phyloP scores from a whole-genome alignment of 2,888 invertebrate species.

The Ametastegia equiseti region DNA sequence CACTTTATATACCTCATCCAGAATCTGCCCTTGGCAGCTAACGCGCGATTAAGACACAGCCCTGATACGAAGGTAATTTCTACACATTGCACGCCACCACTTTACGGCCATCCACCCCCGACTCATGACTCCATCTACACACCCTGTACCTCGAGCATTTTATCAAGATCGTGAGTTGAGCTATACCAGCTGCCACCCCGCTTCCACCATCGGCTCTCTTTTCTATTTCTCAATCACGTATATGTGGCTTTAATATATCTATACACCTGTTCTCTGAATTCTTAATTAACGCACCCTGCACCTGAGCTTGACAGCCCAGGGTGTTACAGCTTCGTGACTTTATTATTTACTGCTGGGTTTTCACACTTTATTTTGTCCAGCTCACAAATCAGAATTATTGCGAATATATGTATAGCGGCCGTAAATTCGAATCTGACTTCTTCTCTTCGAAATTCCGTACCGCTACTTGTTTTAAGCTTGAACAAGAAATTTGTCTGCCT shows the following conservation, averaged over 20 bases:
- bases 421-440: too few species aligned
- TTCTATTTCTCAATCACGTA: conserved; percentile 43
- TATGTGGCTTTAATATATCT: neutral
- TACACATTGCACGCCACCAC: conserved; percentile 45
- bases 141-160: conserved; percentile 1
- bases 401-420: too few species aligned
- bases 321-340: neutral
- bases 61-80: conserved; percentile 38
- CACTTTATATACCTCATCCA: neutral
- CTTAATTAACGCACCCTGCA: neutral
- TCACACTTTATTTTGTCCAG: neutral
- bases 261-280: conserved; percentile 4
- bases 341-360: neutral
- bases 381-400: too few species aligned
- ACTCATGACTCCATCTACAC: neutral
- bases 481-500: neutral
- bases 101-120: conserved; percentile 4
- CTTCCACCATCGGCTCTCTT: too few species aligned
- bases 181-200: neutral
- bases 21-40: conserved; percentile 12
- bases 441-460: too few species aligned
- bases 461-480: too few species aligned
- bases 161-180: conserved; percentile 23
- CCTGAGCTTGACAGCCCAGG: neutral
- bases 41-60: conserved; percentile 37